Conservation (phyloP, 2,888 invertebrate genomes). For the Orgyia antiqua region DNA sequence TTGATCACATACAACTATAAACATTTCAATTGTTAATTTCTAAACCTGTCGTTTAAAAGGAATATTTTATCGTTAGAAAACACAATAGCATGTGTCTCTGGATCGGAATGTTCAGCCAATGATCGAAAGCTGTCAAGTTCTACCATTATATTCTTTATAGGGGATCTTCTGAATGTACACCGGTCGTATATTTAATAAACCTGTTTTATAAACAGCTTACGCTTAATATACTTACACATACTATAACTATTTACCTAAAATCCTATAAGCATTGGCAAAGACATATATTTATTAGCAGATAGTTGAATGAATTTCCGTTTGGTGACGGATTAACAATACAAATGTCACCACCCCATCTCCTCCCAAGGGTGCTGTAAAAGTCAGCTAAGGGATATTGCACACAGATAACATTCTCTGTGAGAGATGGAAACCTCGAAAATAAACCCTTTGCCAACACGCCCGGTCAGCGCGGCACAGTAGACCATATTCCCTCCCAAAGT, state of each 20-base stretch:
- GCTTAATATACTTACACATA: neutral
- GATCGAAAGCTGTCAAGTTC: slow-evolving; percentile 39
- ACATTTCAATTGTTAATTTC: slow-evolving; percentile 48
- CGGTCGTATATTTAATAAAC: slow-evolving; percentile 28
- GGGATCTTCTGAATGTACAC: slow-evolving; percentile 25
- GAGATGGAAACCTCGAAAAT: too few species aligned
- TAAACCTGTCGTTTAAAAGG: slow-evolving; percentile 35
- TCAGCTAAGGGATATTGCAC: too few species aligned
- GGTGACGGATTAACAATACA: too few species aligned
- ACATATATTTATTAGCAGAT: too few species aligned
- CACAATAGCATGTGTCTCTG: slow-evolving; percentile 52
- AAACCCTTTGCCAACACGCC: too few species aligned
- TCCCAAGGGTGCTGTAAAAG: too few species aligned
- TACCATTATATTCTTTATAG: slow-evolving; percentile 34
- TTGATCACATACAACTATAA: slow-evolving; percentile 28
- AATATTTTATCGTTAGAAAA: slow-evolving; percentile 45
- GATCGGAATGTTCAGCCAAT: slow-evolving; percentile 45
- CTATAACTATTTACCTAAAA: neutral
- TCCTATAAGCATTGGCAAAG: too few species aligned
- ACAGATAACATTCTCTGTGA: too few species aligned
- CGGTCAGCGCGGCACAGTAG: too few species aligned
- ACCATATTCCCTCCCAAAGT: too few species aligned
- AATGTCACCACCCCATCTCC: too few species aligned
- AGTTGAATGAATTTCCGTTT: too few species aligned
- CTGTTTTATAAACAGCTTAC: slow-evolving; percentile 14